phyloP scores from a whole-genome alignment of 2,797 vertebrate genomes.

The Eupleurogrammus muticus region DNA sequence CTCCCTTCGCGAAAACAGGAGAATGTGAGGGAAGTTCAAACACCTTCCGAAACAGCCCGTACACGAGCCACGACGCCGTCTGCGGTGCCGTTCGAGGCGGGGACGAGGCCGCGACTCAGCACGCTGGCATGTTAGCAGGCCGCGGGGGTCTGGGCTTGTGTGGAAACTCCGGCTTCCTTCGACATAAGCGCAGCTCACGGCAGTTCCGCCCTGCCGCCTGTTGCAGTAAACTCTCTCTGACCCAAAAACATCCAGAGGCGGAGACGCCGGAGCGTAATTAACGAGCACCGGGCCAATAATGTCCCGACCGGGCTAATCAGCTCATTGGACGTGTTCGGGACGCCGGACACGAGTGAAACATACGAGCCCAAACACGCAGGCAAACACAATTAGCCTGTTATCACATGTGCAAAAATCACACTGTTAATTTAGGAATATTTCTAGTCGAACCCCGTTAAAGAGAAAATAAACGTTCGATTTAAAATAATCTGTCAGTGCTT shows the following conservation, averaged over 20 bases:
- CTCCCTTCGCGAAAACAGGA: conserved; percentile 79
- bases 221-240: conserved; percentile 77
- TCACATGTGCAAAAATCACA: too few species aligned
- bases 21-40: conserved; percentile 73
- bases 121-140: conserved; percentile 18
- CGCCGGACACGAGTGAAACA: too few species aligned
- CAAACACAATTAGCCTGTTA: too few species aligned
- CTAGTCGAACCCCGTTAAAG: too few species aligned
- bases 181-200: conserved; percentile 48
- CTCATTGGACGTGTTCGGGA: too few species aligned
- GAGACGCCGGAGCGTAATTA: conserved; percentile 47
- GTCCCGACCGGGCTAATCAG: not conserved
- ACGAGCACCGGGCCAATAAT: conserved; percentile 5
- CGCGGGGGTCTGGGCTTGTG: conserved; percentile 36
- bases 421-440: too few species aligned
- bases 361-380: too few species aligned
- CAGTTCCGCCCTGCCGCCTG: conserved; percentile 78
- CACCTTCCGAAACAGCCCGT: conserved; percentile 46
- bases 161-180: conserved; percentile 51
- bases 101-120: not conserved
- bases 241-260: conserved; percentile 70
- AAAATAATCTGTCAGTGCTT: too few species aligned
- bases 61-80: conserved; percentile 39
- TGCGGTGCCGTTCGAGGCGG: conserved; percentile 17
- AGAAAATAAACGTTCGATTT: too few species aligned